These are phyloP conservation scores for Phaethon lepturus DNA, from an alignment of 2,113 vertebrate genomes.

Conservation along the genomic window DNA sequence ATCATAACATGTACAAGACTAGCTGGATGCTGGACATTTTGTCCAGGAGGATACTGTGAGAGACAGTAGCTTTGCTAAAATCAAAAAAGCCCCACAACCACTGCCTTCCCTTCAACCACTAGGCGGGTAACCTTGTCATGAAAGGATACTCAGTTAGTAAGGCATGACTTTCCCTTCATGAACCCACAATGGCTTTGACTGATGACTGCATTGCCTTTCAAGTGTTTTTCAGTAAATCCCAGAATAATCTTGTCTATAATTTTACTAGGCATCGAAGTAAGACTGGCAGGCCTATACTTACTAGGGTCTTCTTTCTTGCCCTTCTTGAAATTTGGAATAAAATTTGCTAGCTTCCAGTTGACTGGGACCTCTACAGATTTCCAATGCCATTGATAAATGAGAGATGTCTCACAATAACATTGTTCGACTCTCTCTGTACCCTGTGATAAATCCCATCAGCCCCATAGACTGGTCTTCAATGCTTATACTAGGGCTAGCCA, in stretches of 20 bases:
- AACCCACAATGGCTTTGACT: accelerated
- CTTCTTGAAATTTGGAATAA: background rate
- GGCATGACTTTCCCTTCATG: background rate
- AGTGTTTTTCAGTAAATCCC: background rate
- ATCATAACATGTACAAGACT: background rate
- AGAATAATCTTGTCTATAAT: background rate
- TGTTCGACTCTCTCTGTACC: background rate
- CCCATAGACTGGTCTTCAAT: background rate
- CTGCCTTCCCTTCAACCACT: background rate
- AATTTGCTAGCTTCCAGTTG: background rate
- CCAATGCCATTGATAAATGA: background rate
- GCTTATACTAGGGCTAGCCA: background rate
- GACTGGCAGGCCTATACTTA: background rate
- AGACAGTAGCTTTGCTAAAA: background rate
- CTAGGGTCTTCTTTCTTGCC: background rate
- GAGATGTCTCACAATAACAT: background rate
- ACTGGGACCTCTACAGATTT: background rate
- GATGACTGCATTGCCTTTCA: background rate
- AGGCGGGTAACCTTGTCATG: background rate
- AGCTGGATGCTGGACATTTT: background rate
- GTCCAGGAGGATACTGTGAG: background rate
- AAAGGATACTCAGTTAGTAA: background rate
- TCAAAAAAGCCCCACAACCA: background rate
- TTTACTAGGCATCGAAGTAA: background rate
- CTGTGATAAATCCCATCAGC: background rate